Evolutionary conservation across 2,113 vertebrate species (phyloP).

Genomic region (Neodon shergylaensis): DNA sequence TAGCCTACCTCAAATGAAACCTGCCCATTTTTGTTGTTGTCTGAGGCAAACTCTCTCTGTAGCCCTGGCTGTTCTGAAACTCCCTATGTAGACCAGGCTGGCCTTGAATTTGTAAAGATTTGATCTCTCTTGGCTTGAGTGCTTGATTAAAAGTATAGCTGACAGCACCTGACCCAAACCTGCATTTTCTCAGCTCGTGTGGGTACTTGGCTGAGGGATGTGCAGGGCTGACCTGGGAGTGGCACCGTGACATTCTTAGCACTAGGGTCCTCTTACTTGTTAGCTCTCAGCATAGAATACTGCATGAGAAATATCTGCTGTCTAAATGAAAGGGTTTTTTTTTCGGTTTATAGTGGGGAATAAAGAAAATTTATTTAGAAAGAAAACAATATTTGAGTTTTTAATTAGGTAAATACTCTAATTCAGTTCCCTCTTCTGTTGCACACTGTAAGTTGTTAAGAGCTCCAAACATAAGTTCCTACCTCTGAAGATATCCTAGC

Average conservation of each 20-base stretch:
- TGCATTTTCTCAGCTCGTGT: neutral
- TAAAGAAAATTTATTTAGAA: conserved; percentile 17
- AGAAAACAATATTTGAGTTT: neutral
- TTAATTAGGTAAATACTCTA: neutral
- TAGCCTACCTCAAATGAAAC: neutral
- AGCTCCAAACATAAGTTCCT: neutral
- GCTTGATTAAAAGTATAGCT: neutral
- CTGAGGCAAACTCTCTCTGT: neutral
- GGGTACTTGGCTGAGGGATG: too few relatives aligned
- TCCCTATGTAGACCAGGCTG: neutral
- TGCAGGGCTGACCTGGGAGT: neutral
- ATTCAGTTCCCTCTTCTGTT: neutral
- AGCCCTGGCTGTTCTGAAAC: neutral
- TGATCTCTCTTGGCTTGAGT: neutral
- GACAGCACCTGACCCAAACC: neutral
- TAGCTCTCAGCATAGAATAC: neutral
- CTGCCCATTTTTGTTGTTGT: neutral
- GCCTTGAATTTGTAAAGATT: neutral
- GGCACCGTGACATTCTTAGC: neutral
- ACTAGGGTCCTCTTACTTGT: neutral
- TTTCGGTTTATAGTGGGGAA: neutral
- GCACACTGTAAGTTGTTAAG: too few relatives aligned
- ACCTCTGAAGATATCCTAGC: neutral
- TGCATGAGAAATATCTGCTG: neutral
- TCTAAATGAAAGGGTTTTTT: neutral